Percentiles rank a stretch among this genome's conserved stretches.
These are phyloP conservation scores for Anolis apletophallus DNA, from an alignment of 2,797 vertebrate genomes.

Conservation along the genomic window DNA sequence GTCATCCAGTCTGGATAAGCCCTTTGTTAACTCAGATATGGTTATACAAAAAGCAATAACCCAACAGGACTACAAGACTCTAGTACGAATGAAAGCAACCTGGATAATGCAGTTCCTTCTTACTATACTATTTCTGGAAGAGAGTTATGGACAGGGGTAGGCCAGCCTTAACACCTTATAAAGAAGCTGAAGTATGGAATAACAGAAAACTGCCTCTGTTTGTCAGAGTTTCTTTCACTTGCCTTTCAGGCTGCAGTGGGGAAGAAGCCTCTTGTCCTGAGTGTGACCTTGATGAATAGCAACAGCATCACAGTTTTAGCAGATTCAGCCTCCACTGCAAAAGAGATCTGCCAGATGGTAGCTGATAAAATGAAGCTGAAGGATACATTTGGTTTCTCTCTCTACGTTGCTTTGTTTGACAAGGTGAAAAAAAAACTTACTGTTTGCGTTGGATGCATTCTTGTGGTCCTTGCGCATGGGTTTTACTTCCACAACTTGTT, in stretches of 20 bases:
- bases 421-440: constrained; percentile 83
- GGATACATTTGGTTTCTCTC: constrained; percentile 92
- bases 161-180: neutral
- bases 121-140: neutral
- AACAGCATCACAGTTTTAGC: constrained; percentile 83
- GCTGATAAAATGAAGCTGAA: constrained; percentile 84
- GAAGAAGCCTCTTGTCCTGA: constrained; percentile 87
- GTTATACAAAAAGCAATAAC: neutral
- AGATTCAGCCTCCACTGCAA: constrained; percentile 92
- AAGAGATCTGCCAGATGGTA: constrained; percentile 88
- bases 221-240: constrained; percentile 43
- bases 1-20: too few relatives aligned
- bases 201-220: neutral
- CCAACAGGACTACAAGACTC: neutral
- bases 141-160: too few relatives aligned
- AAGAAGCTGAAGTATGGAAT: neutral
- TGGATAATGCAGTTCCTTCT: neutral
- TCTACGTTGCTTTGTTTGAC: constrained; percentile 91
- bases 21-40: too few relatives aligned
- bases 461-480: neutral
- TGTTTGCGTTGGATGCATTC: neutral
- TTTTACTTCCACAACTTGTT: neutral
- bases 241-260: constrained; percentile 89
- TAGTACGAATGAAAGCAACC: neutral
- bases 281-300: constrained; percentile 87